Evolutionary conservation across 2,888 invertebrate genomes (phyloP).

Genomic region (Acronicta leporina): DNA sequence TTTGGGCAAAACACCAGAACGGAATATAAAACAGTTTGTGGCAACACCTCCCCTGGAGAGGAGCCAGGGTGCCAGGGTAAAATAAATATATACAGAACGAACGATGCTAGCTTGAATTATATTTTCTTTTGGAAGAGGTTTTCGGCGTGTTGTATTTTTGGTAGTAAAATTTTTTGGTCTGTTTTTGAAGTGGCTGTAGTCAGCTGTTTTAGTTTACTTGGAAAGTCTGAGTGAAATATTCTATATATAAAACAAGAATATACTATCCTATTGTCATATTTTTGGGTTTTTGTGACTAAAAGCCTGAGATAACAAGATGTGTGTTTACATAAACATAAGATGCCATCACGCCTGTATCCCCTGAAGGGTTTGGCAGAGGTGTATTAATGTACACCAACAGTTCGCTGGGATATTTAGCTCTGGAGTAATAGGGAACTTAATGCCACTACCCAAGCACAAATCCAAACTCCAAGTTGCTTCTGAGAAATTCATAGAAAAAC

Average conservation of each 20-base stretch:
- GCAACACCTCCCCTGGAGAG: constrained; percentile 57
- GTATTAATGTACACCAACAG: too few relatives aligned
- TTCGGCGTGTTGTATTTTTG: constrained; percentile 10
- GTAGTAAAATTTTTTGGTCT: constrained; percentile 13
- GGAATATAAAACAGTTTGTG: constrained; percentile 53
- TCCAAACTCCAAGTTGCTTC: too few relatives aligned
- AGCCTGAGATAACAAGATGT: too few relatives aligned
- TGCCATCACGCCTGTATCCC: too few relatives aligned
- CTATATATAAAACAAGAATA: constrained; percentile 24
- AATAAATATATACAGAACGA: constrained; percentile 63
- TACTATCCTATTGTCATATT: too few relatives aligned
- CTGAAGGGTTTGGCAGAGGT: too few relatives aligned
- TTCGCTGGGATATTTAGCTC: too few relatives aligned
- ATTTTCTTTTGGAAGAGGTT: constrained; percentile 20
- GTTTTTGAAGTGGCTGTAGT: background rate
- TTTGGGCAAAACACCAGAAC: constrained; percentile 40
- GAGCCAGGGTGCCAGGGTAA: constrained; percentile 61
- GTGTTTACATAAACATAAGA: too few relatives aligned
- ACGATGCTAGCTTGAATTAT: constrained; percentile 41
- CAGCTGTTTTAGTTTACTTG: background rate
- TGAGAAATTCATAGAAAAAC: too few relatives aligned
- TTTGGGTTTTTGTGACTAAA: too few relatives aligned
- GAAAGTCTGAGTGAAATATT: constrained; percentile 5
- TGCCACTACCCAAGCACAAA: too few relatives aligned
- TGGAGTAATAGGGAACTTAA: too few relatives aligned